phyloP scores from a whole-genome alignment of 2,113 vertebrate species.

The Cygnus atratus region DNA sequence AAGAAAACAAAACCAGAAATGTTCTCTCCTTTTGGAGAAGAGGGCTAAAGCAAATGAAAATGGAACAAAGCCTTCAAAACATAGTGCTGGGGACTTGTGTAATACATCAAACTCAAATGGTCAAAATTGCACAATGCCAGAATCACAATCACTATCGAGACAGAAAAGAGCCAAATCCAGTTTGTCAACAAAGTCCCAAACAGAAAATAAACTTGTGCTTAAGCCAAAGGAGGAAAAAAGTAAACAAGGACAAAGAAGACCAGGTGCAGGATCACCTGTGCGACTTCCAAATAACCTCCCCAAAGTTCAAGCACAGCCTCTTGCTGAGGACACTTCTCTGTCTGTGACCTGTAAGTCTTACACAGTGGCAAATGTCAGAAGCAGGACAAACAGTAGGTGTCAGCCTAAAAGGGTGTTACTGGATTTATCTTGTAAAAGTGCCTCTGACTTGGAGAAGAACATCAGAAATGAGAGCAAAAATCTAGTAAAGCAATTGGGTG shows the following conservation, averaged over 20 bases:
- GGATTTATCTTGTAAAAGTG: neutral
- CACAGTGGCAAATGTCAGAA: fast-evolving
- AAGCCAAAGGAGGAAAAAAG: neutral
- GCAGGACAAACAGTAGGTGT: fast-evolving
- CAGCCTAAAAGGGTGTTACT: fast-evolving
- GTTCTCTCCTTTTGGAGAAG: neutral
- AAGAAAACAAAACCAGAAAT: fast-evolving
- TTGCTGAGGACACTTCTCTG: neutral
- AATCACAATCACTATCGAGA: fast-evolving
- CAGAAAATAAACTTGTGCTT: fast-evolving
- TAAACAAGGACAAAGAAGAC: neutral
- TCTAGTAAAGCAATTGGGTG: neutral
- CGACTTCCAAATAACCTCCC: fast-evolving
- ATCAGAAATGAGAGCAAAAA: neutral
- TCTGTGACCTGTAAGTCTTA: neutral
- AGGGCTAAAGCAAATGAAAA: fast-evolving
- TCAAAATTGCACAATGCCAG: fast-evolving
- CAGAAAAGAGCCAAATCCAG: neutral
- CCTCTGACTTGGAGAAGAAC: neutral
- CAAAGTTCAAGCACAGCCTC: fast-evolving
- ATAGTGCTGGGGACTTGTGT: fast-evolving
- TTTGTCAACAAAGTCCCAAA: fast-evolving
- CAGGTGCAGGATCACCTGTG: fast-evolving
- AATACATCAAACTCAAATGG: fast-evolving
- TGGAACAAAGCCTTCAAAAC: neutral